Evolutionary conservation across 2,113 vertebrate species (phyloP).

Genomic region (Tupaia tana): DNA sequence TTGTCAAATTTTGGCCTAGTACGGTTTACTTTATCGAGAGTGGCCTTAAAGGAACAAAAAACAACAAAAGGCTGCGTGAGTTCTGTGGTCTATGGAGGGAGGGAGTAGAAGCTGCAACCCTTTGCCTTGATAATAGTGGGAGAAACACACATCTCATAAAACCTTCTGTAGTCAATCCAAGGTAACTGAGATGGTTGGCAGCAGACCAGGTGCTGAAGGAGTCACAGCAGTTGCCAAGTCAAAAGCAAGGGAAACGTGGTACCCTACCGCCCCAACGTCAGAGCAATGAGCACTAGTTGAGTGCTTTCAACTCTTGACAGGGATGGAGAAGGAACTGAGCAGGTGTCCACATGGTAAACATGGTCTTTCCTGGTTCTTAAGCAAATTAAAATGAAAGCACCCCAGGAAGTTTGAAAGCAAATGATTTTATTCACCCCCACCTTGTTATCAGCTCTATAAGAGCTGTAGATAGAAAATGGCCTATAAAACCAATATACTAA

Average conservation of each 20-base stretch:
- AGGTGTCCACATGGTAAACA: slow-evolving; percentile 29
- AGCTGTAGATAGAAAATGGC: slow-evolving; percentile 56
- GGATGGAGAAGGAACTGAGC: neutral
- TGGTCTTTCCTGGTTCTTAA: slow-evolving; percentile 53
- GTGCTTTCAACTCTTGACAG: slow-evolving; percentile 37
- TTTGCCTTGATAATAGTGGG: slow-evolving; percentile 25
- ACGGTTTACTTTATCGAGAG: slow-evolving; percentile 22
- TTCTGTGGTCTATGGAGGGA: neutral
- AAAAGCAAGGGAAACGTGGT: slow-evolving; percentile 51
- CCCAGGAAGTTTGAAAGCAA: slow-evolving; percentile 59
- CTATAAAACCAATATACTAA: slow-evolving; percentile 67
- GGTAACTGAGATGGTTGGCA: slow-evolving; percentile 43
- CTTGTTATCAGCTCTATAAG: slow-evolving; percentile 69
- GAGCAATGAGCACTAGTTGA: slow-evolving; percentile 53
- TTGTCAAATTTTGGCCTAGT: slow-evolving; percentile 10
- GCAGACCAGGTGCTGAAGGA: slow-evolving; percentile 52
- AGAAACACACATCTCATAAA: slow-evolving; percentile 39
- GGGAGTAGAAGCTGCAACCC: neutral
- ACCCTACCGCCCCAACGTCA: neutral
- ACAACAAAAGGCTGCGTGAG: neutral
- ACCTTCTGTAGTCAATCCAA: slow-evolving; percentile 44
- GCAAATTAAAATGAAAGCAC: slow-evolving; percentile 65
- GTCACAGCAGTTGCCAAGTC: slow-evolving; percentile 20
- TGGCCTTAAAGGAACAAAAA: neutral
- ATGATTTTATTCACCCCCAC: slow-evolving; percentile 63